Base-by-base conservation (phyloP, 2,888 invertebrate genomes). In the Stenurella melanura region DNA sequence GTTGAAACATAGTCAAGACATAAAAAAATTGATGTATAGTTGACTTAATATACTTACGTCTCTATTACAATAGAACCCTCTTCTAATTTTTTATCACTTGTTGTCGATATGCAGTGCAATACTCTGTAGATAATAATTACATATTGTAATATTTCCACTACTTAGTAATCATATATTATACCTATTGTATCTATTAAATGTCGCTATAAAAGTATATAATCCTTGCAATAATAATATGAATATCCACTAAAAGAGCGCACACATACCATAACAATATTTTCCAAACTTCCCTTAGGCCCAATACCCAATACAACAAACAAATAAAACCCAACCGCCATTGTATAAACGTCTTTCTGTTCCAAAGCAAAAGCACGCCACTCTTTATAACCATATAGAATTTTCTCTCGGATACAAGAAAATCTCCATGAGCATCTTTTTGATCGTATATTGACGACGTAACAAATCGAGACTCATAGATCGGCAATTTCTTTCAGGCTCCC, bases 401-500 rank as follows among this genome's bases (percentile, higher is more conserved):
- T 56, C 70, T 19, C 26, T 26, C 38, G 68, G 30, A 58, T 38
- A 58, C 66, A 11, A 34, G 66, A 63, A 67, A 67, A 78, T 81
- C 79, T 81, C 76, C 77, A 75, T 80, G 78, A 82, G 82, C 76
- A 80, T 81, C 82, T 83, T 85, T 85, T 84, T 85, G 72, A 72
- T 72, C 61, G 63, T 60, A 70, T 68, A 75, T 73, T 56, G 86
- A 86, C 87, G 85, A 86, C 84, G 86, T 87, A 87, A 87, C 88
- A 88, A 88, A 88, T 88, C 87, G 88, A 86, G 86, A 85, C 86
- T 88, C 88, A 89, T 89, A 89, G 88, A 89, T 89, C 89, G 89
- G 88, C 89, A 88, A 89, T 89, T 89, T 89, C 89, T 89, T 88
- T 89, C 89, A 88, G 86, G 88, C 84, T 88, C 89, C 89, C 89